Base-by-base conservation (phyloP, 1,140 invertebrate species). In the Hormaphis cornu region DNA sequence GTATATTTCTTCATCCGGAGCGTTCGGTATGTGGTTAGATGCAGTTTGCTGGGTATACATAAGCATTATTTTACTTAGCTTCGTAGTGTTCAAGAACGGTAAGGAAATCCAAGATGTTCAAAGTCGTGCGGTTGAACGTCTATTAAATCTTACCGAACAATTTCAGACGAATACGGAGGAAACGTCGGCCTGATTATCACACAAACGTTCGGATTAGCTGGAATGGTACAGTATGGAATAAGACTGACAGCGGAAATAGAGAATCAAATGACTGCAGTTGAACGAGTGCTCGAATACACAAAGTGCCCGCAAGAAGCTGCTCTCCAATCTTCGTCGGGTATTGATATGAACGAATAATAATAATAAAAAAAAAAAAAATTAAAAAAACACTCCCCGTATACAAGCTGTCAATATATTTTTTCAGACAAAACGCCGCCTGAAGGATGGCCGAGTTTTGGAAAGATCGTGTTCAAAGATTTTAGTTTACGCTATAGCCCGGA, bases 21-120 rank as follows among this genome's bases (percentile, higher is more conserved):
- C 93, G 72, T 91, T 97, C 76, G 89, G 89, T 0, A 84, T 93
- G 40, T 87, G 87, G 80, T 76, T 97, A 37, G 90, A 93, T 76
- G 81, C 86, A 69, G 81, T 93, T 1, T 90, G 87, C 70, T 81
- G 86, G 7, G 58, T 81, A 16, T 89, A 85, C 75, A 87, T 97
- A 12, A 80, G 84, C 0, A 77, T 85, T 50, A 85, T 88, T 12
- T 86, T 83, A 16, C 89, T 85, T 73, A 86, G 87, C 46, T 91
- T 92, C 75, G 79, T 93, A 22, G 73, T 86, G 1, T 72, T 78
- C 48, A 53, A 72, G 73, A 75, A 24, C 75, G 78, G 9, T 78
- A 77, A 71, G 79, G 5, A 5, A 3, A 30, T 33, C 10, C 16
- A 2, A 10, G 10, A 42, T 42, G 10, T 42, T 10, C 40, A 9